These are phyloP conservation scores for Belonocnema kinseyi DNA, from an alignment of 1,140 invertebrate species.

Conservation along the genomic window DNA sequence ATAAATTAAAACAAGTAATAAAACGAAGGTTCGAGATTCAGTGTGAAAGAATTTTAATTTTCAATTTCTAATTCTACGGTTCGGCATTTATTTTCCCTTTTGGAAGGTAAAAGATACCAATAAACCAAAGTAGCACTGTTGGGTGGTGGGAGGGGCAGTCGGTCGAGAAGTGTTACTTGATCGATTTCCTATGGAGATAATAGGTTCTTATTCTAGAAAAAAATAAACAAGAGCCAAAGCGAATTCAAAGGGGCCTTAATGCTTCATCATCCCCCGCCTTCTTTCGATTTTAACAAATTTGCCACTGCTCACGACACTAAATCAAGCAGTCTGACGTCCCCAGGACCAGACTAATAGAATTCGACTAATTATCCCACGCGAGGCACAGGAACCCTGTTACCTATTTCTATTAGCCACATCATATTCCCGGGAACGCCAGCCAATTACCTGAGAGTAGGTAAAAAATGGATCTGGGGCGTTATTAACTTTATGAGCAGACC, in stretches of 20 bases:
- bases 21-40: too few species aligned
- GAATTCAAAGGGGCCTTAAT: conserved; percentile 43
- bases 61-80: conserved; percentile 1
- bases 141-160: conserved; percentile 32
- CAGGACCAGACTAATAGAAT: conserved; percentile 63
- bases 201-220: conserved; percentile 34
- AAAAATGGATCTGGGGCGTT: conserved; percentile 46
- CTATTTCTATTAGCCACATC: conserved; percentile 63
- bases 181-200: conserved; percentile 46
- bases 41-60: not conserved
- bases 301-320: conserved; percentile 52
- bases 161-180: conserved; percentile 43
- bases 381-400: conserved; percentile 54
- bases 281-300: conserved; percentile 54
- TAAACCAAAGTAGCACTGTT: conserved; percentile 19
- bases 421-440: conserved; percentile 41
- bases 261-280: conserved; percentile 34
- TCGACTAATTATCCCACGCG: conserved; percentile 62
- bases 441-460: conserved; percentile 49
- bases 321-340: conserved; percentile 52
- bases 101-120: not conserved
- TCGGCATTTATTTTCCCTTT: not conserved
- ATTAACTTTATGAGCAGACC: conserved; percentile 39
- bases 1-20: too few species aligned
- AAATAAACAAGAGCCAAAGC: conserved; percentile 34